Percentiles rank a stretch among this genome's conserved stretches.
phyloP scores from a whole-genome alignment of 2,888 invertebrate genomes.

The Lysandra coridon region DNA sequence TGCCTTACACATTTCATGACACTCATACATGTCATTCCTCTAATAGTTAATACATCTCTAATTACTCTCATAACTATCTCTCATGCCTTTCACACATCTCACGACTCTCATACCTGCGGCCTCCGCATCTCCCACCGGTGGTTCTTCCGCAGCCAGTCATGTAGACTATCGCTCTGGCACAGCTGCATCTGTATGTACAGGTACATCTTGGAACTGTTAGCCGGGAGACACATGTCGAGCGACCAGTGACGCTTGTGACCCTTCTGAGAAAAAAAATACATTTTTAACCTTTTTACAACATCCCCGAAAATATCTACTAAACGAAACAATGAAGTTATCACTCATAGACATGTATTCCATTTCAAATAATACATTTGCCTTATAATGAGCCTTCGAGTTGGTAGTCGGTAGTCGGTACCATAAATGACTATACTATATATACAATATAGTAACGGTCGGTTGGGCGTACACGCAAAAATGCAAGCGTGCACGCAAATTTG shows the following conservation, averaged over 20 bases:
- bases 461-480: neutral
- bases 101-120: conserved; percentile 51
- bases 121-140: conserved; percentile 64
- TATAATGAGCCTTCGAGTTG: too few species aligned
- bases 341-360: too few species aligned
- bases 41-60: too few species aligned
- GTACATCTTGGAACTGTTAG: conserved; percentile 78
- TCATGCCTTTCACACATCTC: neutral
- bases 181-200: conserved; percentile 99
- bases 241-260: conserved; percentile 77
- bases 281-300: too few species aligned
- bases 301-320: too few species aligned
- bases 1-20: too few species aligned
- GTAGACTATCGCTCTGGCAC: conserved; percentile 92
- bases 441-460: neutral
- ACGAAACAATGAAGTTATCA: too few species aligned
- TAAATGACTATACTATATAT: neutral
- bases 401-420: too few species aligned
- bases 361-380: too few species aligned
- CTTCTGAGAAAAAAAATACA: conserved; percentile 50
- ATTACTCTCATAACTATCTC: too few species aligned
- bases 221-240: conserved; percentile 57
- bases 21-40: too few species aligned
- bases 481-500: neutral
- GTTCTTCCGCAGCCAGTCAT: conserved; percentile 91